Conservation (phyloP, 2,888 invertebrate species). For the Glomeris marginata region DNA sequence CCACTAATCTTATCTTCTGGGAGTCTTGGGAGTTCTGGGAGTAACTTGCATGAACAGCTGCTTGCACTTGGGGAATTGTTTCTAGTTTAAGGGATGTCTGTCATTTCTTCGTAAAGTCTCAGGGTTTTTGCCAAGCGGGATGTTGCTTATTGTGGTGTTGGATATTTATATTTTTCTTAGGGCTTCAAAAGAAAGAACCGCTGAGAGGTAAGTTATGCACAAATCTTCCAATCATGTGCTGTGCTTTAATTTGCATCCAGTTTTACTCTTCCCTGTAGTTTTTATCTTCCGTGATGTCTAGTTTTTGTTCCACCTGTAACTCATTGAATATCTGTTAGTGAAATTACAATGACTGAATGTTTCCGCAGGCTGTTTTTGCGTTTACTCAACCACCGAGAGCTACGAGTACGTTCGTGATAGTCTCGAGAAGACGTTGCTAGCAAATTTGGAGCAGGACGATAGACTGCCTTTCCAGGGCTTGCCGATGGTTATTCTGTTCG, state of each 20-base stretch:
- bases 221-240: neutral
- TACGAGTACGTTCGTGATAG: conserved; percentile 83
- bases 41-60: too few relatives aligned
- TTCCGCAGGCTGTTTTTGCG: conserved; percentile 34
- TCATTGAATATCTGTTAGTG: too few relatives aligned
- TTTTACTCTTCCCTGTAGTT: neutral
- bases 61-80: too few relatives aligned
- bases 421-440: conserved; percentile 74
- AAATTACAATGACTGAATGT: too few relatives aligned
- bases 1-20: too few relatives aligned
- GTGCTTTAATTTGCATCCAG: too few relatives aligned
- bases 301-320: too few relatives aligned
- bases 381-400: conserved; percentile 74
- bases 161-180: conserved; percentile 1
- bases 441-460: conserved; percentile 80
- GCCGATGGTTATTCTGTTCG: conserved; percentile 79
- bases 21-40: too few relatives aligned
- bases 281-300: neutral
- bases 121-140: too few relatives aligned
- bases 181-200: conserved; percentile 12
- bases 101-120: too few relatives aligned
- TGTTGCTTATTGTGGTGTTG: too few relatives aligned
- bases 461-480: conserved; percentile 68
- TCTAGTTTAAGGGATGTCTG: too few relatives aligned
- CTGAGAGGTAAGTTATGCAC: conserved; percentile 10